phyloP scores from a whole-genome alignment of 2,888 invertebrate species.

The Parnassius smintheus region DNA sequence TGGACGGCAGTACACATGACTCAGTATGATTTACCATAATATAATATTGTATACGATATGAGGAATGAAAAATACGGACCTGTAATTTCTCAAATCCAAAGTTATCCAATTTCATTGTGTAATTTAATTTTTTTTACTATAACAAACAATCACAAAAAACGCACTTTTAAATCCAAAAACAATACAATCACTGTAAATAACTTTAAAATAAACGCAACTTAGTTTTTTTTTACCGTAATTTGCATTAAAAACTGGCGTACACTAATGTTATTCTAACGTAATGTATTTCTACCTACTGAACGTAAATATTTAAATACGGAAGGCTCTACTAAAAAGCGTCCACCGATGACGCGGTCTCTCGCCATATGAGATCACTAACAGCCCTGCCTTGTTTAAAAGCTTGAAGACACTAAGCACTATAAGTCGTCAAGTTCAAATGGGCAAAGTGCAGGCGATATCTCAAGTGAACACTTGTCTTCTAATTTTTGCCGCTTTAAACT shows the following conservation, averaged over 20 bases:
- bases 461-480: conserved; percentile 43
- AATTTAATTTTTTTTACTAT: conserved; percentile 22
- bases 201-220: conserved; percentile 20
- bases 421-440: conserved; percentile 52
- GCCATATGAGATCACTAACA: conserved; percentile 59
- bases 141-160: conserved; percentile 25
- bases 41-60: no score
- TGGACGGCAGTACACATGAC: neutral
- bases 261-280: conserved; percentile 2
- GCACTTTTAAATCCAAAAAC: conserved; percentile 14
- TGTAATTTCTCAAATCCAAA: conserved; percentile 74
- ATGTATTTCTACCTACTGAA: conserved; percentile 31
- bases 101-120: conserved; percentile 74
- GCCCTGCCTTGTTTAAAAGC: conserved; percentile 52
- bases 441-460: conserved; percentile 42
- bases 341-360: conserved; percentile 60
- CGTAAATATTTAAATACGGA: conserved; percentile 40
- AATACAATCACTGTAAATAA: conserved; percentile 12
- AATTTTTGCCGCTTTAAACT: conserved; percentile 49
- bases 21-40: no score
- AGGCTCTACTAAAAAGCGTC: conserved; percentile 60
- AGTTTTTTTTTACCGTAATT: conserved; percentile 20
- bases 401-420: conserved; percentile 44
- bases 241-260: conserved; percentile 11
- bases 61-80: conserved; percentile 44